Percentiles rank a stretch among this genome's conserved stretches.
These are phyloP conservation scores for Nebria brevicollis DNA, from an alignment of 2,888 invertebrate species.

Conservation along the genomic window DNA sequence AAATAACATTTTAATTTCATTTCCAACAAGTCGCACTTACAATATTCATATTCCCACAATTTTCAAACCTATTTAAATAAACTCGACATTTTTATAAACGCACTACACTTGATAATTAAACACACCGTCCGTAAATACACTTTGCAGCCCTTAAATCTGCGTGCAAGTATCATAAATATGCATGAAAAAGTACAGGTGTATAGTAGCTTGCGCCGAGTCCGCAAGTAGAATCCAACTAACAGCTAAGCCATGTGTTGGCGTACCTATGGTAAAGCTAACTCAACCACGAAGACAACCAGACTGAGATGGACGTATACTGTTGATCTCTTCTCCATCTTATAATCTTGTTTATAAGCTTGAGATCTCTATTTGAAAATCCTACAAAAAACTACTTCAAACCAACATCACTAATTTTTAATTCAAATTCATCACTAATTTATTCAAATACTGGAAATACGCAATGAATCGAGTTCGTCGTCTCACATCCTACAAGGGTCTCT, in stretches of 20 bases:
- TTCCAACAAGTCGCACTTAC: too few species aligned
- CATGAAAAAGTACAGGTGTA: neutral
- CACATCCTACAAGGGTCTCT: neutral
- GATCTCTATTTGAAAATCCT: neutral
- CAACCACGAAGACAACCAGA: neutral
- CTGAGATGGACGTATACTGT: neutral
- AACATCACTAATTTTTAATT: neutral
- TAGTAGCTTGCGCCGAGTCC: neutral
- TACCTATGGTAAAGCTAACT: neutral
- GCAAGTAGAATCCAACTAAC: neutral
- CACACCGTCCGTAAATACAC: neutral
- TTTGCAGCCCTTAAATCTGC: neutral
- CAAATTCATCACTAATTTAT: too few species aligned
- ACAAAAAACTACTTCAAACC: neutral
- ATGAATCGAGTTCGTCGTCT: neutral
- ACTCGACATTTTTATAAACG: neutral
- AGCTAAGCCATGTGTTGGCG: neutral
- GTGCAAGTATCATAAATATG: neutral
- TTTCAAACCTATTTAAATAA: neutral
- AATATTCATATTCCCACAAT: neutral
- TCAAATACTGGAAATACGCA: too few species aligned
- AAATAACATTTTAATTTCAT: too few species aligned
- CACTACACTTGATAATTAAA: neutral
- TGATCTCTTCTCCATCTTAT: neutral
- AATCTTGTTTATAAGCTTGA: neutral